Percentiles rank a stretch among this genome's conserved stretches.
phyloP scores from a whole-genome alignment of 2,797 vertebrate genomes.

The Notoglanidium macrostoma region DNA sequence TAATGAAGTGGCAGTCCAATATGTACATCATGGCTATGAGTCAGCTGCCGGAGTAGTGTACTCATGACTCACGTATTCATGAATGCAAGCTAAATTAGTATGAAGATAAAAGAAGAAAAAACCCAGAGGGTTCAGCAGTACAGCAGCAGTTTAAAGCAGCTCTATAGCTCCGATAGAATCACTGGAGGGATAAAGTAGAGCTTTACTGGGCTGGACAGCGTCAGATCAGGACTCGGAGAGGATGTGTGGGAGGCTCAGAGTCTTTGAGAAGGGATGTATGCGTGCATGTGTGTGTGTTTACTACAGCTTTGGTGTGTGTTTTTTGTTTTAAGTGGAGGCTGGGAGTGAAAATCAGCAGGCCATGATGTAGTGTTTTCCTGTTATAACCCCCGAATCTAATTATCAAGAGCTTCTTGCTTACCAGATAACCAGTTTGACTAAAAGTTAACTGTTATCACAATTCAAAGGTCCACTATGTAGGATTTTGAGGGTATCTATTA shows the following conservation, averaged over 20 bases:
- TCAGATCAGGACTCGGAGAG: constrained; percentile 27
- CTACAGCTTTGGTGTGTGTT: background rate
- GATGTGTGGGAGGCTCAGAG: background rate
- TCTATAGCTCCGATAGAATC: constrained; percentile 8
- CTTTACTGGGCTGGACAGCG: constrained; percentile 14
- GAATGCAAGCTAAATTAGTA: constrained; percentile 36
- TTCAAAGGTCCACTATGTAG: too few species aligned
- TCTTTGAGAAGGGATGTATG: constrained; percentile 18
- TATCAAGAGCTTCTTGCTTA: background rate
- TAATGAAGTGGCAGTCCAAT: background rate
- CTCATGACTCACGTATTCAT: constrained; percentile 22
- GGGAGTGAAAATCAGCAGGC: background rate
- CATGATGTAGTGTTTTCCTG: background rate
- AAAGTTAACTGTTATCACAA: background rate
- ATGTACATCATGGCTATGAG: constrained; percentile 6
- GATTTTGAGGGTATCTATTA: too few species aligned
- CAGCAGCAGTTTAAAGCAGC: constrained; percentile 22
- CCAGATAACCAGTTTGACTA: background rate
- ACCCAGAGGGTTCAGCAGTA: constrained; percentile 6
- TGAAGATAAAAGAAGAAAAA: background rate
- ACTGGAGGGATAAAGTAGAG: constrained; percentile 16
- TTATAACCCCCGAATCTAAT: too few species aligned
- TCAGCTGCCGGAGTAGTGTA: background rate
- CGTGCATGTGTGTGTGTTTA: background rate
- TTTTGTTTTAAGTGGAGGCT: background rate